phyloP scores from a whole-genome alignment of 1,140 invertebrate genomes.

The Drosophila saltans region DNA sequence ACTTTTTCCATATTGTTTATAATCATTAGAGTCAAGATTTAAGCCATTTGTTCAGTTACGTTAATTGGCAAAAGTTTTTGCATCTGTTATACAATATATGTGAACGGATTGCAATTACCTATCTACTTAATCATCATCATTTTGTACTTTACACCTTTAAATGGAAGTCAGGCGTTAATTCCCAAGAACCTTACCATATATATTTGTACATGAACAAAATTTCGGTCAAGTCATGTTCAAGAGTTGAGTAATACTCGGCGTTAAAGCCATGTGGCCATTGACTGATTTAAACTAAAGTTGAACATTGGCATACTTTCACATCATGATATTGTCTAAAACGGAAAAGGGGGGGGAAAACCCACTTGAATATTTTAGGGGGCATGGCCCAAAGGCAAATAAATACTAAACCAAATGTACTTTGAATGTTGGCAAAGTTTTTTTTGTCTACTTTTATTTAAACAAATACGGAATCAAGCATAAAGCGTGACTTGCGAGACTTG shows the following conservation, averaged over 20 bases:
- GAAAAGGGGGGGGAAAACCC: constrained; percentile 39
- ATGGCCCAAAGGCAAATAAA: constrained; percentile 39
- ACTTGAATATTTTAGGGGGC: constrained; percentile 19
- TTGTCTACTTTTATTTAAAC: constrained; percentile 19
- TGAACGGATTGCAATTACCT: constrained; percentile 24
- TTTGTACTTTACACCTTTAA: constrained; percentile 61
- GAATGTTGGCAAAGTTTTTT: constrained; percentile 3
- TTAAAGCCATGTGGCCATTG: constrained; percentile 44
- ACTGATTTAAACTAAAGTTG: constrained; percentile 43
- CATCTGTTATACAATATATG: neutral
- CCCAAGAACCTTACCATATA: constrained; percentile 55
- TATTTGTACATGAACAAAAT: constrained; percentile 5
- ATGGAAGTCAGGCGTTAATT: constrained; percentile 54
- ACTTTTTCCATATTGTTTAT: neutral
- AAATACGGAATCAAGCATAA: constrained; percentile 32
- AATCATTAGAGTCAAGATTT: neutral
- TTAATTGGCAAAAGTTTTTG: neutral
- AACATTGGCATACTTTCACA: constrained; percentile 25
- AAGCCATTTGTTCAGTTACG: neutral
- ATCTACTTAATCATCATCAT: constrained; percentile 23
- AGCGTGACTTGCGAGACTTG: constrained; percentile 57
- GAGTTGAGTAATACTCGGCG: constrained; percentile 54
- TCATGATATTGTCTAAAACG: neutral
- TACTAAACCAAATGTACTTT: constrained; percentile 18
- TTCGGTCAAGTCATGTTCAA: constrained; percentile 53